A percentile compares a stretch with the other conserved stretches of the same genome.
These are phyloP conservation scores for Microplitis manilae DNA, from an alignment of 2,888 invertebrate species.

Conservation along the genomic window DNA sequence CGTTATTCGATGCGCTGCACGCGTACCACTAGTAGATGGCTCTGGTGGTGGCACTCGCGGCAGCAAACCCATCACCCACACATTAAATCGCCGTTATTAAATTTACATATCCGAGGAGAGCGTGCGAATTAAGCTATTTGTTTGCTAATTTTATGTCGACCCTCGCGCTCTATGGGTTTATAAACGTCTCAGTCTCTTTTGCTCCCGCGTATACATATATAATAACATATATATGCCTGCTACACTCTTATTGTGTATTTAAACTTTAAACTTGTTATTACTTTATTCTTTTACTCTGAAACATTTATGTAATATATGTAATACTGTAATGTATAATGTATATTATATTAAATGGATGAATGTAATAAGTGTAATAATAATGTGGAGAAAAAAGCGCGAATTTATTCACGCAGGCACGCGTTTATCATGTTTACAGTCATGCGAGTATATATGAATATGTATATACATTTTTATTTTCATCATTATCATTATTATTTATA, in stretches of 20 bases:
- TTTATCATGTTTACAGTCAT: constrained; percentile 12
- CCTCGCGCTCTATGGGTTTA: constrained; percentile 38
- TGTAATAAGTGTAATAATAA: not conserved
- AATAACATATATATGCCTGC: constrained; percentile 14
- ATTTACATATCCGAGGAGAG: constrained; percentile 60
- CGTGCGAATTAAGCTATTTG: constrained; percentile 53
- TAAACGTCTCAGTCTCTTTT: constrained; percentile 11
- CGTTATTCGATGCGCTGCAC: constrained; percentile 32
- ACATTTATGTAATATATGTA: constrained; percentile 1
- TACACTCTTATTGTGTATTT: not conserved
- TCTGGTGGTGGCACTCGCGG: constrained; percentile 19
- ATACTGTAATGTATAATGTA: not conserved
- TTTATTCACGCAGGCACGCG: constrained; percentile 33
- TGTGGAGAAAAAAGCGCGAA: constrained; percentile 14
- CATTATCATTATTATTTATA: constrained; percentile 7
- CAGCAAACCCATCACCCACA: constrained; percentile 35
- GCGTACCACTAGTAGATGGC: constrained; percentile 13
- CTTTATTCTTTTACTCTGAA: not conserved
- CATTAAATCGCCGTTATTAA: constrained; percentile 57
- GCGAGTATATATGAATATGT: not conserved
- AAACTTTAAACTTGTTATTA: not conserved
- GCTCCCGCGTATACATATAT: not conserved
- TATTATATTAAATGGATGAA: not conserved
- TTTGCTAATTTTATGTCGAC: constrained; percentile 51
- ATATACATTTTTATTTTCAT: not conserved